Base-by-base conservation (phyloP, 2,888 invertebrate species). In the Belgica antarctica region DNA sequence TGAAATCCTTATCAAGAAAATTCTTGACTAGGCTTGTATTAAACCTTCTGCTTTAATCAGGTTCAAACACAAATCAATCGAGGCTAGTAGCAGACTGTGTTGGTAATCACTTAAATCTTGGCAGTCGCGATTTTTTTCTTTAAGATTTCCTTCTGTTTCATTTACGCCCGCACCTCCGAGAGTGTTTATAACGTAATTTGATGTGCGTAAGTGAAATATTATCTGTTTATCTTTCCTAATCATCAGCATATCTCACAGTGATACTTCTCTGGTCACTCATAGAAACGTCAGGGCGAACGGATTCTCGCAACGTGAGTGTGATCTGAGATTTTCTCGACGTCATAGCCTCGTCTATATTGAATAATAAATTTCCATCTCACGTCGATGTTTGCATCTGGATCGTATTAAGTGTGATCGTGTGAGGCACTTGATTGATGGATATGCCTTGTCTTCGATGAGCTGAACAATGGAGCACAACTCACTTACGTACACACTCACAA, bases 371-470 rank as follows among this genome's bases (percentile, higher is more conserved):
- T 22, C 12, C 52, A 52, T 52, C 52, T 15, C 3, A 41, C 41
- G 41, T 52, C 52, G 52, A 52, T 52, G 19, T 22, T 52, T 52
- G 22, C 52, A 52, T 52, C 52, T 52, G 52, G 52, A 52, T 52
- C 19, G 52, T 52, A 22, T 52, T 52, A 52, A 19, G 52, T 52
- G 52, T 17, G 52, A 52, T 52, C 52, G 22, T 46, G 8, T 15
- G 46, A 46, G 22, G 22, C 52, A 52, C 52, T 52, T 52, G 52
- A 52, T 52, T 52, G 52, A 52, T 52, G 52, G 52, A 4, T 31
- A 8, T 31, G 12, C 34, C 12, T 31, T n/a, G n/a, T n/a, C n/a
- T n/a, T 41, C 41, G 41, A 41, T 2, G 41, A 41, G n/a, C n/a
- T n/a, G n/a, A n/a, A n/a, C n/a, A n/a, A n/a, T n/a, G n/a, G n/a